Percentiles rank a stretch among this genome's conserved stretches.
phyloP scores from a whole-genome alignment of 2,888 invertebrate genomes.

The Drosophila neonasuta region DNA sequence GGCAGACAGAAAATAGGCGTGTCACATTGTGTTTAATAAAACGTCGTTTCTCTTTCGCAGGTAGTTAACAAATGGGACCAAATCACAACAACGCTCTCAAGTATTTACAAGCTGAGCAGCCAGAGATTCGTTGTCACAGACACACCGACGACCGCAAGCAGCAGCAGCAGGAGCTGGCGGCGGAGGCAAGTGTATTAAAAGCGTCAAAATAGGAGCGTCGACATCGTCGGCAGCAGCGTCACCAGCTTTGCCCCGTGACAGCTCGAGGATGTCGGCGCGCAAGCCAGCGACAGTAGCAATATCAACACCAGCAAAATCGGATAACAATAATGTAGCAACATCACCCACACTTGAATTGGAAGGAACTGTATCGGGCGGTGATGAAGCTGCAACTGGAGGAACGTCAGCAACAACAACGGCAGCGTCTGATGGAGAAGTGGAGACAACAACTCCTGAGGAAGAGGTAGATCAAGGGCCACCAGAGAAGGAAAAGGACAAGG shows the following conservation, averaged over 20 bases:
- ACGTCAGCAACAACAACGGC: conserved; percentile 13
- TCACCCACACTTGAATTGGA: conserved; percentile 37
- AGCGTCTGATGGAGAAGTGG: not conserved
- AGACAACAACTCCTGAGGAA: conserved; percentile 11
- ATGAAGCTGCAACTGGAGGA: conserved; percentile 1
- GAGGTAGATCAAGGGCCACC: conserved; percentile 30
- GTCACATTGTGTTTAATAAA: not conserved
- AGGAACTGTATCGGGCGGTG: not conserved
- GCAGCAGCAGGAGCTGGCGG: conserved; percentile 32
- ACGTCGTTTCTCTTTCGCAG: conserved; percentile 14
- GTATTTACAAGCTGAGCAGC: conserved; percentile 54
- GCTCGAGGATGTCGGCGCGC: conserved; percentile 68
- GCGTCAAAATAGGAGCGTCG: conserved; percentile 69
- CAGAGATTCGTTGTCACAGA: conserved; percentile 32
- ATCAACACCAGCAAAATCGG: conserved; percentile 28
- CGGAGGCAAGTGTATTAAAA: conserved; percentile 27
- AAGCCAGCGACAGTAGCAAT: conserved; percentile 45
- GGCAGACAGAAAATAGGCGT: not conserved
- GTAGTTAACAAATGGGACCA: conserved; percentile 71
- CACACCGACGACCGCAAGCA: conserved; percentile 15
- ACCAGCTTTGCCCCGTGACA: conserved; percentile 51
- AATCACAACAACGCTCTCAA: conserved; percentile 58
- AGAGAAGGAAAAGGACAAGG: conserved; percentile 26
- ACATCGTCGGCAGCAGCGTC: conserved; percentile 66
- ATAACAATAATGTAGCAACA: conserved; percentile 34